Evolutionary conservation across 1,140 invertebrate genomes (phyloP).

Genomic region (Drosophila oshimai): DNA sequence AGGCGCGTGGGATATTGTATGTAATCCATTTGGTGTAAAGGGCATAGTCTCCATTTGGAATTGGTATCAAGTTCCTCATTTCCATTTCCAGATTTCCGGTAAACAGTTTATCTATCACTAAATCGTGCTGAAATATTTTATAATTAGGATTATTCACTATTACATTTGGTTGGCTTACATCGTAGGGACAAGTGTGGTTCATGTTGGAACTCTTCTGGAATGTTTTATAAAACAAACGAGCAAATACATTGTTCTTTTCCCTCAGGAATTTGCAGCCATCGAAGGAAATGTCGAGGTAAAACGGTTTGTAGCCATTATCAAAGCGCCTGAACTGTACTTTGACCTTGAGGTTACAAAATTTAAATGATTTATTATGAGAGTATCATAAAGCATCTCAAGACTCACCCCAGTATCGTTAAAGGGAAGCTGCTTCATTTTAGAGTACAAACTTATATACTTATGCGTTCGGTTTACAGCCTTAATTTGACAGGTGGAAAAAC

Average conservation of each 20-base stretch:
- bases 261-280: conserved; percentile 36
- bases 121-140: conserved; percentile 25
- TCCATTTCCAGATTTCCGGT: conserved; percentile 22
- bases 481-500: conserved; percentile 19
- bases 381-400: neutral
- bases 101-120: conserved; percentile 16
- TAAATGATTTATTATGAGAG: too few relatives aligned
- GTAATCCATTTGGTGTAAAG: conserved; percentile 3
- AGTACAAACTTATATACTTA: conserved; percentile 25
- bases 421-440: conserved; percentile 6
- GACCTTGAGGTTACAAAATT: neutral
- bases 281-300: conserved; percentile 2
- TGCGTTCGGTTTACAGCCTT: conserved; percentile 47
- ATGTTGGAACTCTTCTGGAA: conserved; percentile 9
- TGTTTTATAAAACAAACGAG: neutral
- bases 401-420: conserved; percentile 4
- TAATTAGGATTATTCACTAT: neutral
- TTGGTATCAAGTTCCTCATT: neutral
- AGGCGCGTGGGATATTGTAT: neutral
- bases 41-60: conserved; percentile 33
- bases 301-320: conserved; percentile 36
- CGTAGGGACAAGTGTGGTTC: conserved; percentile 41
- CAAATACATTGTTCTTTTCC: neutral
- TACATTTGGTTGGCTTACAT: conserved; percentile 3
- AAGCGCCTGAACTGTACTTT: conserved; percentile 11